phyloP scores from a whole-genome alignment of 2,888 invertebrate species.

The Epicampocera succincta region DNA sequence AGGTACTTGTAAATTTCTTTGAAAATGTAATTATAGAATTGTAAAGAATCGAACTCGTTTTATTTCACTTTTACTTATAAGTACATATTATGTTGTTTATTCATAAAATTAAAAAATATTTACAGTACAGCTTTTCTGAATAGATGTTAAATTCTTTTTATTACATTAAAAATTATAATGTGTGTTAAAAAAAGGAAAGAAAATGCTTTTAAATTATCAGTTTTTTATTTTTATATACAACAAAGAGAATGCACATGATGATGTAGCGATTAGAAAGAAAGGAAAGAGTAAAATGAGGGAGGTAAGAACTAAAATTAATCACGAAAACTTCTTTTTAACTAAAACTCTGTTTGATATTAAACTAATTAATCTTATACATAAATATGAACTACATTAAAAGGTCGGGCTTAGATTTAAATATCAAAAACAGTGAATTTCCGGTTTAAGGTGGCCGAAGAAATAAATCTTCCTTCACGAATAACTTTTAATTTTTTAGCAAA shows the following conservation, averaged over 20 bases:
- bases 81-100: constrained; percentile 13
- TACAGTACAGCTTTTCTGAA: constrained; percentile 35
- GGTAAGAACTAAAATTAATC: constrained; percentile 26
- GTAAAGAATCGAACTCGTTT: no score
- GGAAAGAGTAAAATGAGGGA: constrained; percentile 1
- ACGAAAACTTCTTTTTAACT: neutral
- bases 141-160: constrained; percentile 5
- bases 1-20: no score
- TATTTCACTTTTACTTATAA: constrained; percentile 18
- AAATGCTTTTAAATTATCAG: neutral
- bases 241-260: constrained; percentile 2
- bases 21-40: no score
- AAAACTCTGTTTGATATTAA: constrained; percentile 16
- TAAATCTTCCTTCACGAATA: neutral
- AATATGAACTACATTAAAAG: constrained; percentile 1
- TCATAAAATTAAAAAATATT: constrained; percentile 33
- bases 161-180: constrained; percentile 10
- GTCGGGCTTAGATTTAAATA: constrained; percentile 5
- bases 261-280: constrained; percentile 6
- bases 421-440: constrained; percentile 29
- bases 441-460: neutral
- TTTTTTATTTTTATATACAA: constrained; percentile 37
- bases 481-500: constrained; percentile 73
- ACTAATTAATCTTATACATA: constrained; percentile 20
- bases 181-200: constrained; percentile 2